These are phyloP conservation scores for Chaetophractus vellerosus DNA, from an alignment of 2,797 vertebrate genomes.

Conservation along the genomic window DNA sequence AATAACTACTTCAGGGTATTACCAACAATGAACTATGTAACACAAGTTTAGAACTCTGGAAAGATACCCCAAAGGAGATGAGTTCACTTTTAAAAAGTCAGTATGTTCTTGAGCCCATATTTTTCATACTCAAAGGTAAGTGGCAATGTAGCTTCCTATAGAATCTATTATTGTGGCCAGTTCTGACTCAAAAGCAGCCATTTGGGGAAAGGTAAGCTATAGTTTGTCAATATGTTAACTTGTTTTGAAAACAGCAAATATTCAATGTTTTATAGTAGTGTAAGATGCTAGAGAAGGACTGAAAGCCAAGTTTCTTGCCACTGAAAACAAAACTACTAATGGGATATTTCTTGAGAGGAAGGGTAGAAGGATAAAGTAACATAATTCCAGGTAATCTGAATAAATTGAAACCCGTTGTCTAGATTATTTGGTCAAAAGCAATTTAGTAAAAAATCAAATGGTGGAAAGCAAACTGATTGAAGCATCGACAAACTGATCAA, in stretches of 20 bases:
- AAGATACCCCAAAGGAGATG: slow-evolving; percentile 23
- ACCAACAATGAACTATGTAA: slow-evolving; percentile 11
- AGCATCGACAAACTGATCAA: background rate
- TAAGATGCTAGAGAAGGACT: background rate
- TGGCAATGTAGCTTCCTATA: background rate
- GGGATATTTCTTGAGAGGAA: background rate
- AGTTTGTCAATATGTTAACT: slow-evolving; percentile 39
- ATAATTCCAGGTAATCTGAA: background rate
- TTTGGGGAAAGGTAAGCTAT: slow-evolving; percentile 21
- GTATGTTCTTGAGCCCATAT: background rate
- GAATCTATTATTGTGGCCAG: background rate
- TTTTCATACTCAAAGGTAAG: background rate
- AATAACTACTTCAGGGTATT: background rate
- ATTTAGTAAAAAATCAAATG: background rate
- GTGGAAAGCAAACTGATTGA: background rate
- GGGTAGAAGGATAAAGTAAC: background rate
- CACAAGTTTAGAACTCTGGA: slow-evolving; percentile 7
- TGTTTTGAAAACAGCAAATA: background rate
- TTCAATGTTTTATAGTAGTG: background rate
- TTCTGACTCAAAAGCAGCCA: slow-evolving; percentile 18
- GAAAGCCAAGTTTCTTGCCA: background rate
- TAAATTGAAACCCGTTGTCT: background rate
- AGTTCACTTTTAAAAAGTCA: background rate
- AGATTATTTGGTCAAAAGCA: background rate
- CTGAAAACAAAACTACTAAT: background rate